These are phyloP conservation scores for Ridgeia piscesae DNA, from an alignment of 1,140 invertebrate genomes.

Conservation along the genomic window DNA sequence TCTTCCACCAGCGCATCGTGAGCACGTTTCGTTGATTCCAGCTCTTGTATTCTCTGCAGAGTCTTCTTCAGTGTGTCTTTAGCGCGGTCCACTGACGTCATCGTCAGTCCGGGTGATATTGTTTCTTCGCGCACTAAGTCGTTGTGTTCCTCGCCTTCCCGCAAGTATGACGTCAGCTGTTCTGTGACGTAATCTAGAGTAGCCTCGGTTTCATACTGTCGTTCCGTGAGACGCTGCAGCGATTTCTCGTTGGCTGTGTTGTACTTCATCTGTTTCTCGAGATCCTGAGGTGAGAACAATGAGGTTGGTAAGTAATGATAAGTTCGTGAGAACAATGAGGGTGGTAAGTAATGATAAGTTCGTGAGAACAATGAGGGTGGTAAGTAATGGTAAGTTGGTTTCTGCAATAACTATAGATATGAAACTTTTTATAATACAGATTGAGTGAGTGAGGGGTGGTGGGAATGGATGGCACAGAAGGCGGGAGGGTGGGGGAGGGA, in stretches of 20 bases:
- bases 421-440: no score
- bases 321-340: no score
- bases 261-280: constrained; percentile 33
- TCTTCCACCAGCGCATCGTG: constrained; percentile 34
- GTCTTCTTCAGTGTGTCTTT: constrained; percentile 32
- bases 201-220: constrained; percentile 26
- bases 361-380: no score
- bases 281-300: constrained; percentile 27
- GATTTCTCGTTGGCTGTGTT: constrained; percentile 36
- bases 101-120: constrained; percentile 27
- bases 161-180: constrained; percentile 26
- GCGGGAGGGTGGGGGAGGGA: no score
- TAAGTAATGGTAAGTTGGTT: no score
- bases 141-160: constrained; percentile 15
- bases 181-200: constrained; percentile 29
- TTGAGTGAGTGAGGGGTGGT: no score
- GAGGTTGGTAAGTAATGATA: constrained; percentile 17
- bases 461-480: no score
- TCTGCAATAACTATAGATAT: no score
- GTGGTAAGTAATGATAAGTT: background rate
- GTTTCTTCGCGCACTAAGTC: constrained; percentile 25
- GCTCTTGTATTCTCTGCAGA: constrained; percentile 25
- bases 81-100: constrained; percentile 35
- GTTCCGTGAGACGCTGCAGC: constrained; percentile 30
- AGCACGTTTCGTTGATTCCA: background rate